Conservation (phyloP, 2,888 invertebrate genomes). For the Formica aserva region DNA sequence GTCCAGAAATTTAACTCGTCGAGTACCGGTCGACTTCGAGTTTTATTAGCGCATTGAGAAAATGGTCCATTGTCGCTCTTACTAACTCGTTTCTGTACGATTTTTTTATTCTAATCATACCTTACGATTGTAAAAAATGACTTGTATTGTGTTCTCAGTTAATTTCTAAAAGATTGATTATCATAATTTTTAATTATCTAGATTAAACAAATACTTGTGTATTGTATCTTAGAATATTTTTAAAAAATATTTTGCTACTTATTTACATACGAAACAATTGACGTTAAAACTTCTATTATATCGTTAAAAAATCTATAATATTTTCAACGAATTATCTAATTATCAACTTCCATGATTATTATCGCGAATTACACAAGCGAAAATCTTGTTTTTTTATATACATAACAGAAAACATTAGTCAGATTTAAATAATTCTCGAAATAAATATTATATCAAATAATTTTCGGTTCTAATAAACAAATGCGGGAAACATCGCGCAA, state of each 20-base stretch:
- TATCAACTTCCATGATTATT: conserved; percentile 14
- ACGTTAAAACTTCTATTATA: not conserved
- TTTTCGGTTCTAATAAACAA: conserved; percentile 70
- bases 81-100: conserved; percentile 8
- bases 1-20: conserved; percentile 70
- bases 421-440: conserved; percentile 31
- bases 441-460: conserved; percentile 44
- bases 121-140: not conserved
- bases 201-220: not conserved
- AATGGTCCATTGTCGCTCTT: conserved; percentile 65
- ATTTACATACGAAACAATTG: not conserved
- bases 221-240: not conserved
- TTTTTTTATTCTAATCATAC: not conserved
- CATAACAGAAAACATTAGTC: not conserved
- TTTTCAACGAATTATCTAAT: not conserved
- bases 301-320: not conserved
- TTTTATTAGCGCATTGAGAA: conserved; percentile 69
- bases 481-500: conserved; percentile 62
- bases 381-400: not conserved
- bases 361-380: not conserved
- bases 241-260: not conserved
- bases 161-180: not conserved
- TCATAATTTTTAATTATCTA: not conserved
- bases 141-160: not conserved
- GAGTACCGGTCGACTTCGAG: conserved; percentile 59